phyloP scores from a whole-genome alignment of 2,113 vertebrate species.

The Ictidomys tridecemlineatus region DNA sequence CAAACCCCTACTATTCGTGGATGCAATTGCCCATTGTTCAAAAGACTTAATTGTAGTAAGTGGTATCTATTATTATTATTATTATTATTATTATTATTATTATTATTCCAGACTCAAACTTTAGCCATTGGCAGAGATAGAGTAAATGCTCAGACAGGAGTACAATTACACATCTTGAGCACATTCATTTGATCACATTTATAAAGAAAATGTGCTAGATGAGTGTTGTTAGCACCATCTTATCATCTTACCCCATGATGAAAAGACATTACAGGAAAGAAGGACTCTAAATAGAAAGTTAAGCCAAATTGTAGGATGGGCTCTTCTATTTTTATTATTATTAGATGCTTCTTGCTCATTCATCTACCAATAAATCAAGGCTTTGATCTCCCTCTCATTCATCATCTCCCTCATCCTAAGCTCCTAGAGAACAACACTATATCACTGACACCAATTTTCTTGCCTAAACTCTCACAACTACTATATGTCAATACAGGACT shows the following conservation, averaged over 20 bases:
- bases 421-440: neutral
- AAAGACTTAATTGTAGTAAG: neutral
- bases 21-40: neutral
- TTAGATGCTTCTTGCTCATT: neutral
- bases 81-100: neutral
- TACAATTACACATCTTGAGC: neutral
- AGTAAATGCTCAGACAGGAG: neutral
- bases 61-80: neutral
- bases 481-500: neutral
- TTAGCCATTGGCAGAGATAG: neutral
- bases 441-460: neutral
- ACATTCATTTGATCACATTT: neutral
- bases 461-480: neutral
- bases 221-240: neutral
- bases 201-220: slow-evolving; percentile 24
- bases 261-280: neutral
- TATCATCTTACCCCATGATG: neutral
- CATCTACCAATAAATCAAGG: neutral
- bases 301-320: neutral
- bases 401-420: neutral
- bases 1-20: neutral
- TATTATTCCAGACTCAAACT: slow-evolving; percentile 16
- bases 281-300: neutral
- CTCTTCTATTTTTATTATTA: neutral
- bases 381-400: neutral